phyloP scores from a whole-genome alignment of 2,113 vertebrate genomes.

The Balaenoptera acutorostrata region DNA sequence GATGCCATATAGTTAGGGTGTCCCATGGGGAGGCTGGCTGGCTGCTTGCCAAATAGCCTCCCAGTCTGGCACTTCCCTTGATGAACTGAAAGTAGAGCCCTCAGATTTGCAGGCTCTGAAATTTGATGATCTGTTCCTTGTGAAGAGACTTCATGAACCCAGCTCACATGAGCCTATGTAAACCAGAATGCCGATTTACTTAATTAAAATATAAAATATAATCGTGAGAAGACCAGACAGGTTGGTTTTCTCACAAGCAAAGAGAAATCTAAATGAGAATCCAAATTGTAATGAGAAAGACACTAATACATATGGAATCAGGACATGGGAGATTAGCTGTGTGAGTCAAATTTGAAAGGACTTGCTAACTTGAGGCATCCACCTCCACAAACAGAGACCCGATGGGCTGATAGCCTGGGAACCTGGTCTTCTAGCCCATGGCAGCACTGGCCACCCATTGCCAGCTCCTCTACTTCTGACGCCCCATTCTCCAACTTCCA shows the following conservation, averaged over 20 bases:
- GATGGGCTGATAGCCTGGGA: neutral
- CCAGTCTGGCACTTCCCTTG: neutral
- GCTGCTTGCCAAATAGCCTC: neutral
- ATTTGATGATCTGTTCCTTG: neutral
- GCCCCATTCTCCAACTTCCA: neutral
- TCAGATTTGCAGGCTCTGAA: neutral
- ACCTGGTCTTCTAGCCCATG: neutral
- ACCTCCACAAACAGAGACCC: neutral
- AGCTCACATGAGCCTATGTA: neutral
- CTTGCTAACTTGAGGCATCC: neutral
- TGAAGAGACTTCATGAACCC: neutral
- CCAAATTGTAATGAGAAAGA: neutral
- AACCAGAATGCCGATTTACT: neutral
- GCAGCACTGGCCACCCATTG: accelerated
- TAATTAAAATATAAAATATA: neutral
- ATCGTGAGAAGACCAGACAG: neutral
- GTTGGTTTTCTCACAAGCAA: neutral
- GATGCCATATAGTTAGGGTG: neutral
- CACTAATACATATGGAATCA: neutral
- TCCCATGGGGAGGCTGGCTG: neutral
- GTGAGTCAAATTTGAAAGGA: neutral
- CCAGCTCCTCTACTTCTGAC: neutral
- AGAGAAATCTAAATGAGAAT: neutral
- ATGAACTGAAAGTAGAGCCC: neutral
- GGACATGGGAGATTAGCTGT: neutral